These are phyloP conservation scores for Tenualosa ilisha DNA, from an alignment of 2,797 vertebrate species.

Conservation along the genomic window DNA sequence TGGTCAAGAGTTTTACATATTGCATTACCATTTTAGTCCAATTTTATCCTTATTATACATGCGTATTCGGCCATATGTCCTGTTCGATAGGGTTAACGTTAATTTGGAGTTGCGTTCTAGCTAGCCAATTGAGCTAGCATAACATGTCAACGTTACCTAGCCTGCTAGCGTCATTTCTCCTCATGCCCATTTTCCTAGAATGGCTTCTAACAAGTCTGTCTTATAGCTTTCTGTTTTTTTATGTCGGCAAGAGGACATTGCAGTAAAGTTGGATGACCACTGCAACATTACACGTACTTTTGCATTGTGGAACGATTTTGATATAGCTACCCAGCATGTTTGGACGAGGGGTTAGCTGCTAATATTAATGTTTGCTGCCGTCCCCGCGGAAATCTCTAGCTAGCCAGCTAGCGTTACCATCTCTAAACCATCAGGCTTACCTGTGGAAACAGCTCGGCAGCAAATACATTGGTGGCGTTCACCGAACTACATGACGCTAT, in stretches of 20 bases:
- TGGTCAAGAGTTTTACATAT: neutral
- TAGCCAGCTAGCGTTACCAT: neutral
- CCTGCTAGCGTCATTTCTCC: neutral
- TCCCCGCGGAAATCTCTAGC: neutral
- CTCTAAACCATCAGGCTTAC: neutral
- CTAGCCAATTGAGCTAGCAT: neutral
- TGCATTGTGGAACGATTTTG: slow-evolving; percentile 7
- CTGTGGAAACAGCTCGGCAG: neutral
- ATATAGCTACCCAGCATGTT: neutral
- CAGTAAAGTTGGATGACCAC: neutral
- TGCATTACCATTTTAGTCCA: neutral
- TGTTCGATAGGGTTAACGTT: neutral
- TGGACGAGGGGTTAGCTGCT: neutral
- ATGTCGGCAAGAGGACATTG: neutral
- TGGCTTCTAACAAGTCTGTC: neutral
- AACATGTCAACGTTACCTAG: neutral
- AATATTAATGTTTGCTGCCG: slow-evolving; percentile 3
- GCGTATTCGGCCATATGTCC: neutral
- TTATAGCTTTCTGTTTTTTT: neutral
- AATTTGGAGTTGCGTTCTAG: neutral
- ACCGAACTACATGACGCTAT: neutral
- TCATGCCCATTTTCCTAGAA: neutral
- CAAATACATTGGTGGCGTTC: neutral
- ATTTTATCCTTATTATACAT: neutral
- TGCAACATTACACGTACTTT: neutral